Base-by-base conservation (phyloP, 2,797 vertebrate genomes). In the Gobionotothen gibberifrons region DNA sequence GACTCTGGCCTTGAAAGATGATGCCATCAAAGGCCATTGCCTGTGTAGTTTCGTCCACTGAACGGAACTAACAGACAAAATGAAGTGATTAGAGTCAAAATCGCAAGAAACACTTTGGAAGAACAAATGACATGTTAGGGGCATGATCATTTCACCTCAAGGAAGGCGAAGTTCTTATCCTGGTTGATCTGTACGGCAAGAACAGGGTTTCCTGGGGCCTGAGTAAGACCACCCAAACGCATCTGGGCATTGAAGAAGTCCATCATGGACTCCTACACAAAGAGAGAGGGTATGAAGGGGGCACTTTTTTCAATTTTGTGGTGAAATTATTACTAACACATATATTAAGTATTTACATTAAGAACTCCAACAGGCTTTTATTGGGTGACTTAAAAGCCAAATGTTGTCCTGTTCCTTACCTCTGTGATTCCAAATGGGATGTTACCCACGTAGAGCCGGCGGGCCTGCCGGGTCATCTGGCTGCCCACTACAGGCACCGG, bases 201-300 rank as follows among this genome's bases (percentile, higher is more conserved):
- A 7, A 98, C 96, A 0, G 97, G 97, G 82, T 98, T 98, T 36
- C 97, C 97, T 10, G 96, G 96, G 29, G 97, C 97, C 89, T 98
- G 97, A 56, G 96, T 97, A 51, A 98, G 94, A 58, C 97, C 97
- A 64, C 96, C 97, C 52, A 98, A 92, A 67, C 97, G 95, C 97
- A 98, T 97, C 88, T 98, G 97, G 72, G 97, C 97, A 16, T 98
- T 98, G 89, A 98, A 98, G 90, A 98, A 98, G 78, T 98, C 97
- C 96, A 98, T 97, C 97, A 98, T 98, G 44, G 97, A 97, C 79
- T 98, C 97, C 97, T 98, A 76, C 75, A 91, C 64, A 70, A 64
- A 71, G 16, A 69, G 17, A 36, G 19, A 11, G 58, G 0, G 19
- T 6, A 29, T 16, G 44, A 4, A 54, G 48, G 22, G 40, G 42